Conservation (phyloP, 2,797 vertebrate genomes). For the Myripristis murdjan region DNA sequence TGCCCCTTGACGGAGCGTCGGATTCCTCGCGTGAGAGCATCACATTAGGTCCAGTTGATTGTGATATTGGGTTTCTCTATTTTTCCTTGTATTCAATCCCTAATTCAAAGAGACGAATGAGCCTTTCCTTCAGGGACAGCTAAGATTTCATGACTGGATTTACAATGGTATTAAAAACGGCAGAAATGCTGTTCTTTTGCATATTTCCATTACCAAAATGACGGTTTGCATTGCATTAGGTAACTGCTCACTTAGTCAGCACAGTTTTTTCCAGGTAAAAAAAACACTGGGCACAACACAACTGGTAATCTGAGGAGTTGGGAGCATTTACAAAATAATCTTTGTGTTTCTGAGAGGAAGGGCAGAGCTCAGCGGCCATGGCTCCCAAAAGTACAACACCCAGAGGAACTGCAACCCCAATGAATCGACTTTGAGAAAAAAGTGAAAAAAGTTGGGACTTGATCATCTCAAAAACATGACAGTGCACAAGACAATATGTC, state of each 20-base stretch:
- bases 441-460: too few relatives aligned
- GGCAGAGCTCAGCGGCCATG: background rate
- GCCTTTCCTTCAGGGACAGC: constrained; percentile 49
- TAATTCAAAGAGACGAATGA: constrained; percentile 32
- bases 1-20: constrained; percentile 25
- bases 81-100: constrained; percentile 46
- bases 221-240: constrained; percentile 24
- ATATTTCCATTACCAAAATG: constrained; percentile 1
- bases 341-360: background rate
- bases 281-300: background rate
- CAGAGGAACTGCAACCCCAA: background rate
- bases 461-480: too few relatives aligned
- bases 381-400: background rate
- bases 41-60: constrained; percentile 36
- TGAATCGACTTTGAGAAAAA: too few relatives aligned
- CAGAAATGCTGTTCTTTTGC: background rate
- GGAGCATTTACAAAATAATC: background rate
- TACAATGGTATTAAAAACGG: background rate
- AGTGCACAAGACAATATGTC: too few relatives aligned
- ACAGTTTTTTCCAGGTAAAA: background rate
- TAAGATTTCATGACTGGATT: constrained; percentile 49
- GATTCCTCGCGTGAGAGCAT: constrained; percentile 60
- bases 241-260: constrained; percentile 38
- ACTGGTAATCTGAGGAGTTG: background rate
- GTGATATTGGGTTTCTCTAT: constrained; percentile 57